These are phyloP conservation scores for Pollimyrus isidori DNA, from an alignment of 2,113 vertebrate genomes.

Conservation along the genomic window DNA sequence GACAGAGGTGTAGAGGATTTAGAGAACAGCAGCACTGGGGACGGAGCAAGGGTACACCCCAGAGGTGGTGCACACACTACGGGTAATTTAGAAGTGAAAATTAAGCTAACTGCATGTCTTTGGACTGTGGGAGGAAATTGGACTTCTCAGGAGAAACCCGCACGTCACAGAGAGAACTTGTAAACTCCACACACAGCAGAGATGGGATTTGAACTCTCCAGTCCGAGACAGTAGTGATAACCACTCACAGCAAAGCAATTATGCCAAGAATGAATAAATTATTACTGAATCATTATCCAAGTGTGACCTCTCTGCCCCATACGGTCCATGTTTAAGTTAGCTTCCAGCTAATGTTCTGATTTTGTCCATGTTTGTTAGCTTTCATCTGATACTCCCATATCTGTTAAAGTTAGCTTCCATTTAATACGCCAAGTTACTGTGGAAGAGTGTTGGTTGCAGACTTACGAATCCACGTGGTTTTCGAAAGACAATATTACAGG, in stretches of 20 bases:
- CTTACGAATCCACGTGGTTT: conserved; percentile 99
- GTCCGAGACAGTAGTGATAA: neutral
- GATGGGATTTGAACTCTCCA: neutral
- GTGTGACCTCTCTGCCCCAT: neutral
- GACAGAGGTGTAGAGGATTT: neutral
- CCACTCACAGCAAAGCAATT: neutral
- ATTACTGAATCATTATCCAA: neutral
- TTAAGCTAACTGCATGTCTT: neutral
- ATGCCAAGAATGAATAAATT: neutral
- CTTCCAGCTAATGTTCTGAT: neutral
- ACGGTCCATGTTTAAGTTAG: neutral
- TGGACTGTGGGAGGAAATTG: neutral
- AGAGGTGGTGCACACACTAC: neutral
- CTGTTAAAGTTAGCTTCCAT: too few species aligned
- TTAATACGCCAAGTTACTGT: neutral
- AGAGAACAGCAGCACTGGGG: neutral
- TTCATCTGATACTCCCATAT: too few species aligned
- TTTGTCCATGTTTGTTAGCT: too few species aligned
- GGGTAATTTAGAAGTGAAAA: neutral
- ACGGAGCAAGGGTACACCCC: neutral
- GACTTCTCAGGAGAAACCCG: neutral
- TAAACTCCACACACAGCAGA: neutral
- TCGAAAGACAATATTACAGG: conserved; percentile 96
- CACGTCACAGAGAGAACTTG: neutral
- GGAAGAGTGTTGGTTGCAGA: conserved; percentile 27